Conservation (phyloP, 2,797 vertebrate genomes). For the Coracias cyanogaster region DNA sequence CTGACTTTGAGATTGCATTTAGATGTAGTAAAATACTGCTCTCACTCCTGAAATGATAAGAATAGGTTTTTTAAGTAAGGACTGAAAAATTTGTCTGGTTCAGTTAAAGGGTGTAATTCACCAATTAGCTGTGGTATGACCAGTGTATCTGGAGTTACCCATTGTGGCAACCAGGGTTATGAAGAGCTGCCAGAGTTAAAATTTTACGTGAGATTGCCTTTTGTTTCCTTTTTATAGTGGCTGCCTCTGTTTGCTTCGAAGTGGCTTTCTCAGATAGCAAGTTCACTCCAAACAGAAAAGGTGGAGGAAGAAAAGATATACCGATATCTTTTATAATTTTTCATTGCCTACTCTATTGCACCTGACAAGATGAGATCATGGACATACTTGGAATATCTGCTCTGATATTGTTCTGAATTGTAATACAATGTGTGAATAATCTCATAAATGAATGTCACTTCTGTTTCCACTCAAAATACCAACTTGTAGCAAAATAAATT, state of each 20-base stretch:
- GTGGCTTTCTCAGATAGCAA: not conserved
- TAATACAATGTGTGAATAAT: conserved; percentile 35
- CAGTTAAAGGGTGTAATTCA: not conserved
- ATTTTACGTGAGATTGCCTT: not conserved
- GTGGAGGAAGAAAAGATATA: not conserved
- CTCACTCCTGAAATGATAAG: not conserved
- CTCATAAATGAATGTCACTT: conserved; percentile 55
- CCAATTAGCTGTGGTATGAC: not conserved
- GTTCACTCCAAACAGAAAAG: not conserved
- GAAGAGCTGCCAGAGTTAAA: not conserved
- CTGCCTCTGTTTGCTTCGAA: not conserved
- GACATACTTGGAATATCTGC: conserved; percentile 35
- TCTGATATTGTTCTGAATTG: conserved; percentile 38
- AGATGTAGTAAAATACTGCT: not conserved
- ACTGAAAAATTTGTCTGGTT: conserved; percentile 1
- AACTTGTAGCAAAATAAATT: conserved; percentile 39
- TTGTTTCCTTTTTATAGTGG: not conserved
- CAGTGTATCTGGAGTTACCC: not conserved
- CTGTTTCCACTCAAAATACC: conserved; percentile 60
- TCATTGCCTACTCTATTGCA: conserved; percentile 18
- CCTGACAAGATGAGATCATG: conserved; percentile 43
- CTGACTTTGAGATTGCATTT: not conserved
- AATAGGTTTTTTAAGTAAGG: not conserved
- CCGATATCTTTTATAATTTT: conserved; percentile 25
- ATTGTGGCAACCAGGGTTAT: not conserved